These are phyloP conservation scores for Engraulis encrasicolus DNA, from an alignment of 2,113 vertebrate species.

Conservation along the genomic window DNA sequence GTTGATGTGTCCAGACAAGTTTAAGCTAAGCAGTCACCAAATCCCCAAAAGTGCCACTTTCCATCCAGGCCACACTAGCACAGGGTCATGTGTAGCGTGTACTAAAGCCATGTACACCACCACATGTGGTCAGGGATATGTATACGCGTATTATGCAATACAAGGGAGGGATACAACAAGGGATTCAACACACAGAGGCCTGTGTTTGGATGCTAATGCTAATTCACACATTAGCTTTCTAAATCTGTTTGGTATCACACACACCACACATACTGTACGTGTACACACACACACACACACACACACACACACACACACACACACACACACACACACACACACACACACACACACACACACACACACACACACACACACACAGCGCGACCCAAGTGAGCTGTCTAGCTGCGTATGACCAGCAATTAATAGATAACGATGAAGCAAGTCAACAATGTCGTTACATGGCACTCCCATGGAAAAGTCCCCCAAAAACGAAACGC, in stretches of 20 bases:
- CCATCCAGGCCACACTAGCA: too few species aligned
- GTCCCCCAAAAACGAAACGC: background rate
- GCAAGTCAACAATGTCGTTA: too few species aligned
- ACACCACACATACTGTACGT: background rate
- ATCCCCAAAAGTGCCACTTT: slow-evolving; percentile 43
- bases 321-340: slow-evolving; percentile 21
- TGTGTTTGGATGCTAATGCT: background rate
- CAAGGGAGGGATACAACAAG: background rate
- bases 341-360: slow-evolving; percentile 3
- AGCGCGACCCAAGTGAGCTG: background rate
- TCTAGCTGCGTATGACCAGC: background rate
- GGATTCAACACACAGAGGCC: too few species aligned
- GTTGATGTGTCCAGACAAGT: slow-evolving; percentile 59
- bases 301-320: slow-evolving; percentile 1
- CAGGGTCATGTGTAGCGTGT: background rate
- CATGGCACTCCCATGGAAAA: background rate
- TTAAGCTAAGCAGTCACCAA: slow-evolving; percentile 42
- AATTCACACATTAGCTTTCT: background rate
- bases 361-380: background rate
- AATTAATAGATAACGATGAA: background rate
- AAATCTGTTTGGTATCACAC: background rate
- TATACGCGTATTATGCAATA: background rate
- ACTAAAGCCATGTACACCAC: background rate
- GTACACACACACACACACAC: slow-evolving; percentile 14
- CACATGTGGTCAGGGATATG: background rate